A percentile compares a stretch with the other conserved stretches of the same genome.
Conservation (phyloP, 2,797 vertebrate species). For the Hirundo rustica region DNA sequence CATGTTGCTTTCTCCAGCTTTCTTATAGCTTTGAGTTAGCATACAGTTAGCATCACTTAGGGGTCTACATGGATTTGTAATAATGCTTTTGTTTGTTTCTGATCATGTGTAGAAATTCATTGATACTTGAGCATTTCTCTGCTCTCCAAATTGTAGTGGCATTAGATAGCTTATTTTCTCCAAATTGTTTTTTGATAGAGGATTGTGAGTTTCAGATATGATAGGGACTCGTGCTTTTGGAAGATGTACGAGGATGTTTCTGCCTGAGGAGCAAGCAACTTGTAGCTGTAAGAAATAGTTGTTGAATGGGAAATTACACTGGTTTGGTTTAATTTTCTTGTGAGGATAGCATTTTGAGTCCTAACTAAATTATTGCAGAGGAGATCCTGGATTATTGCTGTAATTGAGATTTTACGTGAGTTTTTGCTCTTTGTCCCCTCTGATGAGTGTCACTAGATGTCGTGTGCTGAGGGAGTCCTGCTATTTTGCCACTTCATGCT, state of each 20-base stretch:
- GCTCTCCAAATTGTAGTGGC: background rate
- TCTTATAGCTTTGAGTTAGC: background rate
- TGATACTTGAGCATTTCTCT: background rate
- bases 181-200: background rate
- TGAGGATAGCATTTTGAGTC: background rate
- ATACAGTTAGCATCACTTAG: background rate
- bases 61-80: background rate
- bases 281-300: background rate
- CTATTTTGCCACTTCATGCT: background rate
- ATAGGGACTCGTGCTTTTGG: background rate
- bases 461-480: background rate
- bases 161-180: background rate
- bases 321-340: background rate
- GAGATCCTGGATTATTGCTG: background rate
- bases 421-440: background rate
- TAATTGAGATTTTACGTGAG: background rate
- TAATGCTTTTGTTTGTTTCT: background rate
- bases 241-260: background rate
- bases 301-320: background rate
- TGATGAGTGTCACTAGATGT: background rate
- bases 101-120: background rate
- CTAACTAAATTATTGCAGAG: background rate
- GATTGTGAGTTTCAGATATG: background rate
- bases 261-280: background rate
- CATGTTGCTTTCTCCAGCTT: background rate